phyloP scores from a whole-genome alignment of 2,797 vertebrate species.

The Platyrinchus mystaceus region DNA sequence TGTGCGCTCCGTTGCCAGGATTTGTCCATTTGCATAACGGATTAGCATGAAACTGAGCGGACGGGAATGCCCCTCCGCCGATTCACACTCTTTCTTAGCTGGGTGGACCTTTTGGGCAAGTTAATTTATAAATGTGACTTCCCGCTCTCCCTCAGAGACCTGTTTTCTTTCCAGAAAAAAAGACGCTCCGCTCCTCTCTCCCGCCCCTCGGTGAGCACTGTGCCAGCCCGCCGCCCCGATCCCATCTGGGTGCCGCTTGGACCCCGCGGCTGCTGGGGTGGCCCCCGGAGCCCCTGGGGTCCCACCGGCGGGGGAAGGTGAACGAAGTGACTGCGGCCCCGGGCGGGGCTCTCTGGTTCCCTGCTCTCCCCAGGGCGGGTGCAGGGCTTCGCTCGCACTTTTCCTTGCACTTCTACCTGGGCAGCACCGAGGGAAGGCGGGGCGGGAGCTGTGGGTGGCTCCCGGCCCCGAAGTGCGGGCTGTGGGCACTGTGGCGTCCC shows the following conservation, averaged over 20 bases:
- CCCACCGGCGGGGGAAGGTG: neutral
- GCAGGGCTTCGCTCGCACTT: neutral
- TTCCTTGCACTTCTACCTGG: neutral
- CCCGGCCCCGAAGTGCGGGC: neutral
- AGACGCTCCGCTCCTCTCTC: neutral
- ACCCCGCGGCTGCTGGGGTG: too few species aligned
- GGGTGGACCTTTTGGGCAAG: neutral
- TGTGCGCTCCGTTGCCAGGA: constrained; percentile 58
- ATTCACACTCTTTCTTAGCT: neutral
- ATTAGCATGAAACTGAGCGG: constrained; percentile 19
- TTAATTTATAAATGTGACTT: neutral
- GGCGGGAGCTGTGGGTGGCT: neutral
- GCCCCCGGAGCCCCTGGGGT: neutral
- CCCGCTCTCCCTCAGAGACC: neutral
- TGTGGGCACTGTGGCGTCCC: neutral
- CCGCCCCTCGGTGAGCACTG: neutral
- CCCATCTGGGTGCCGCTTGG: neutral
- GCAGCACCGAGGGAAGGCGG: neutral
- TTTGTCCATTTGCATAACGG: constrained; percentile 51
- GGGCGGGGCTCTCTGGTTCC: neutral
- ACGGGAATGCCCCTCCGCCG: neutral
- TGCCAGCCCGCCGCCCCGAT: neutral
- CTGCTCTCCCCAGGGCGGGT: neutral
- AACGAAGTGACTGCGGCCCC: neutral
- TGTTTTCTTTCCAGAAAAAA: neutral